Evolutionary conservation across 2,113 vertebrate species (phyloP), one percentile per base, ranked within the genome.

Genomic region (Silurus asotus): DNA sequence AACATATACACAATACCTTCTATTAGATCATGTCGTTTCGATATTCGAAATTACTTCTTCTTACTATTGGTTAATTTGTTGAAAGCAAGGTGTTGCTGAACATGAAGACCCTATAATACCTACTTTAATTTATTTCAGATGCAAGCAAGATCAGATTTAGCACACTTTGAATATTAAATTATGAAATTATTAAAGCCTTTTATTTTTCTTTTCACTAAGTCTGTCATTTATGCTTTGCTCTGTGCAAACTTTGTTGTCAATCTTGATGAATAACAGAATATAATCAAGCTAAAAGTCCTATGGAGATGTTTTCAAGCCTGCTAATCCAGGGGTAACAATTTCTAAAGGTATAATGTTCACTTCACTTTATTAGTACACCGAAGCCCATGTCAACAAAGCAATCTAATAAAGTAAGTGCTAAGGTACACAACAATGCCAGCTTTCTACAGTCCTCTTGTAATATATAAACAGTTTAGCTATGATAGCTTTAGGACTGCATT

Each of bases 1-100:
- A 23, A 20, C 23, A 70, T n/a, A 59, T 55, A 25, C 19, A 28
- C 64, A 65, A 65, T 37, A 0, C 7, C 6, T 62, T 37, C 15
- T 45, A 76, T 84, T 48, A 74, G 19, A 74, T 20, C 14, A 76
- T 49, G 45, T 83, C 25, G 20, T 84, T 77, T 37, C 28, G 28
- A 37, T 1, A 37, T 37, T 37, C 53, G 11, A 62, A 62, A 62
- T 20, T 48, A 53, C 4, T 4, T 15, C 4, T 70, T 49, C 8
- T 67, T 82, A n/a, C n/a, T 56, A 20, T 62, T 14, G n/a, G 4
- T 20, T 25, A 74, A 74, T 75, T 83, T 59, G 19, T 59, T 5
- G 10, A 74, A 72, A 45, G 28, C 23, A 20, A 20, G 28, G 6
- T 83, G 53, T 8, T 13, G 51, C 17, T 84, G 14, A 49, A 51